Base-by-base conservation (phyloP, 2,888 invertebrate genomes). In the Drymonia ruficornis region DNA sequence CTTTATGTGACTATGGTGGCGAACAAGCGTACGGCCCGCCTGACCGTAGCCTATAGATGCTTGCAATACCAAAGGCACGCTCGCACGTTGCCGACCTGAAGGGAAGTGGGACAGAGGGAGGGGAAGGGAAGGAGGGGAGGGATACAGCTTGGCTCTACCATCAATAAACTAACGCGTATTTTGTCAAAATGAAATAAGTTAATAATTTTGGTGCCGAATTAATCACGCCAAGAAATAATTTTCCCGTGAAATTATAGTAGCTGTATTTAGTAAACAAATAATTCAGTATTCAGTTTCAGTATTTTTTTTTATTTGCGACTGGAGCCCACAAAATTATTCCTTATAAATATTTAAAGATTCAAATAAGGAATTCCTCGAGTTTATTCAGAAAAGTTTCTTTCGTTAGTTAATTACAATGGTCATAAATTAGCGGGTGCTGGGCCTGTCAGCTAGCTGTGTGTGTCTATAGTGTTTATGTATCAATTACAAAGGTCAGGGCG, bases 301-400 rank as follows among this genome's bases (percentile, higher is more conserved):
- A 13, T 45, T 45, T 59, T 45, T 28, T 59, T 67, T 58, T 65
- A 65, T 65, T 69, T 63, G 63, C 55, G 59, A 44, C 49, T 54
- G 52, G 58, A 63, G 57, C 63, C 23, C 63, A 59, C 55, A 53
- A 61, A 65, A 67, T 61, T 60, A 57, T 65, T 65, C 65, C 63
- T 66, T 70, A 70, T 70, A 65, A 70, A 70, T 70, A 70, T 70
- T 70, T 52, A 70, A 69, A 70, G 60, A 70, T 70, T 63, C 63
- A 67, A 70, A 70, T 70, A 50, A 55, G 51, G 40, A 53, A 55
- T 53, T 70, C 65, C 61, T 65, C 58, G 55, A 56, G 70, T 59
- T 60, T 56, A 48, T 65, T 63, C 42, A 42, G 13, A 12, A 51
- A 59, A 56, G 57, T 58, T 63, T 63, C 67, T 47, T 34, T 34